phyloP scores from a whole-genome alignment of 2,113 vertebrate genomes.

The Mesoclemmys tuberculata region DNA sequence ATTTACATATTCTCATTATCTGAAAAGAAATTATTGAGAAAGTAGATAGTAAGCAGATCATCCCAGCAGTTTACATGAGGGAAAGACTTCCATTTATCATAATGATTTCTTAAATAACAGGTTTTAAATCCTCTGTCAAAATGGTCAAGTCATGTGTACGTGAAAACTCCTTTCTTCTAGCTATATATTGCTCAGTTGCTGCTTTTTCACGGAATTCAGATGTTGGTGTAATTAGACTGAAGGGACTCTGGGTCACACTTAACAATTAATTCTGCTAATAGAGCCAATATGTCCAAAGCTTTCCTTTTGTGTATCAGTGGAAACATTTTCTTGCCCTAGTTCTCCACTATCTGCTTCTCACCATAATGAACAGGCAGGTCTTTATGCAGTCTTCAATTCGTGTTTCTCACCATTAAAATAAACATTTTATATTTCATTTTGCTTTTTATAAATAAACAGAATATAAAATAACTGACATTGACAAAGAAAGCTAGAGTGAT shows the following conservation, averaged over 20 bases:
- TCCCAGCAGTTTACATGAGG: conserved; percentile 45
- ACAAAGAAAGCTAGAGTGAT: neutral
- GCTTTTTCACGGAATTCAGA: conserved; percentile 23
- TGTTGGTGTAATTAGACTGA: conserved; percentile 20
- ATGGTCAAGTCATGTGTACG: conserved; percentile 30
- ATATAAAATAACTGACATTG: conserved; percentile 2
- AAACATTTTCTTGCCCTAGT: conserved; percentile 7
- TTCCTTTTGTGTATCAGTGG: conserved; percentile 5
- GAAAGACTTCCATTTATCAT: conserved; percentile 57
- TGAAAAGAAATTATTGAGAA: conserved; percentile 37
- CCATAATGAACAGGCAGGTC: no score
- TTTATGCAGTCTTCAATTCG: neutral
- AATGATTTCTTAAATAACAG: conserved; percentile 52
- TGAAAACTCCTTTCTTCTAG: conserved; percentile 19
- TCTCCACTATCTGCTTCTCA: neutral
- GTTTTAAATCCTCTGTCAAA: conserved; percentile 60
- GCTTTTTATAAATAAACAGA: neutral
- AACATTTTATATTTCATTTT: neutral
- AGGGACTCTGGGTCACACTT: neutral
- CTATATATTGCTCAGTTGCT: neutral
- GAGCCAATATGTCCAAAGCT: conserved; percentile 7
- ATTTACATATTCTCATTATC: conserved; percentile 53
- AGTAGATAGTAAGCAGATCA: conserved; percentile 41
- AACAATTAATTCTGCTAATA: conserved; percentile 51
- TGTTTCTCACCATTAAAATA: conserved; percentile 13